Evolutionary conservation across 2,797 vertebrate species (phyloP).

Genomic region (Lerista edwardsae): DNA sequence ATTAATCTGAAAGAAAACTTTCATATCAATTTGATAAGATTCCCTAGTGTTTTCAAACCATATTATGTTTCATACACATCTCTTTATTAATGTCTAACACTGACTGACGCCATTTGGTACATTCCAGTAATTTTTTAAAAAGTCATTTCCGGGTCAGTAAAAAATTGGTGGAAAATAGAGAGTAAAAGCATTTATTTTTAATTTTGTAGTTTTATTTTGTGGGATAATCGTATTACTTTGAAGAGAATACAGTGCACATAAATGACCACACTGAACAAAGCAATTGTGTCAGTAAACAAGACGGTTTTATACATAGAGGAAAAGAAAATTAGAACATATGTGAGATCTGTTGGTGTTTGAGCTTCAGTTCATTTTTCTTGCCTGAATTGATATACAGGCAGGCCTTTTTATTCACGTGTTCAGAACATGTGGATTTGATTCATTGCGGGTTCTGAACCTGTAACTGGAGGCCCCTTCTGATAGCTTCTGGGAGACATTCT

Average conservation of each 20-base stretch:
- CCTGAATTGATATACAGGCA: neutral
- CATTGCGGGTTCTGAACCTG: no score
- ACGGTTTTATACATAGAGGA: neutral
- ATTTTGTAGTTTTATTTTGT: neutral
- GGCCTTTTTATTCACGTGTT: no score
- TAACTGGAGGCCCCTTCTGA: no score
- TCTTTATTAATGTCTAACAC: neutral
- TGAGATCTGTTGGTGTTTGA: neutral
- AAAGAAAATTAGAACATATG: neutral
- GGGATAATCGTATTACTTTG: slow-evolving; percentile 1
- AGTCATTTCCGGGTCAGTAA: neutral
- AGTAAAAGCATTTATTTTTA: neutral
- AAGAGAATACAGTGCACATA: neutral
- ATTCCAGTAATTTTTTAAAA: neutral
- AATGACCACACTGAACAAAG: slow-evolving; percentile 21
- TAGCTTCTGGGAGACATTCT: no score
- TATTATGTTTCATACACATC: neutral
- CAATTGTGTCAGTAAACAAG: neutral
- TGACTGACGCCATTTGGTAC: neutral
- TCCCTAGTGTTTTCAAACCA: neutral
- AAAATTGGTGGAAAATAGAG: neutral
- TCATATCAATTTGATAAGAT: neutral
- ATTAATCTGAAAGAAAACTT: no score
- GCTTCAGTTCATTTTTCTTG: neutral
- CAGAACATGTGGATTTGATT: no score